These are phyloP conservation scores for Malacosoma neustria DNA, from an alignment of 2,888 invertebrate genomes.

Conservation along the genomic window DNA sequence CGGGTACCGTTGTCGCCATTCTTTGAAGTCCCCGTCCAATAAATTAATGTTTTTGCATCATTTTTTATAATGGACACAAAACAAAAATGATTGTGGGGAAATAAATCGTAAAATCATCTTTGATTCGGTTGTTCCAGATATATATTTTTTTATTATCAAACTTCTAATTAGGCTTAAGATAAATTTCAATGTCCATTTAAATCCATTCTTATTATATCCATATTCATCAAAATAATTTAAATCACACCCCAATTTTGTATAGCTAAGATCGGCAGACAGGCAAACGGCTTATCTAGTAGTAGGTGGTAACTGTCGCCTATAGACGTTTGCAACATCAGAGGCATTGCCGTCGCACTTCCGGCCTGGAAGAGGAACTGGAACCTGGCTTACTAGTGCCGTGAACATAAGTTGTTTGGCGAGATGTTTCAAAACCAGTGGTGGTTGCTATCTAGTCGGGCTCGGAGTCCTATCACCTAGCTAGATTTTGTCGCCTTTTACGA, in stretches of 20 bases:
- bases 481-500: background rate
- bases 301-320: background rate
- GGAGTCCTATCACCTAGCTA: background rate
- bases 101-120: background rate
- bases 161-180: too few species aligned
- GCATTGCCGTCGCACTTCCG: background rate
- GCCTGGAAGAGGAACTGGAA: background rate
- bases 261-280: background rate
- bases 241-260: too few species aligned
- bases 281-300: background rate
- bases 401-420: background rate
- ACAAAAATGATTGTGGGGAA: background rate
- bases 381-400: background rate
- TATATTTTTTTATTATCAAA: too few species aligned
- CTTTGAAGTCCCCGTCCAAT: constrained; percentile 40
- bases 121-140: too few species aligned
- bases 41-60: constrained; percentile 31
- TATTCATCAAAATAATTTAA: too few species aligned
- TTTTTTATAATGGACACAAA: background rate
- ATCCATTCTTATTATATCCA: too few species aligned
- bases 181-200: too few species aligned
- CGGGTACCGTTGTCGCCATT: constrained; percentile 36
- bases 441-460: background rate
- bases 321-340: background rate
- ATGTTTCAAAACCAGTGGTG: background rate